Evolutionary conservation across 2,113 vertebrate genomes (phyloP).

Genomic region (Vulpes lagopus): DNA sequence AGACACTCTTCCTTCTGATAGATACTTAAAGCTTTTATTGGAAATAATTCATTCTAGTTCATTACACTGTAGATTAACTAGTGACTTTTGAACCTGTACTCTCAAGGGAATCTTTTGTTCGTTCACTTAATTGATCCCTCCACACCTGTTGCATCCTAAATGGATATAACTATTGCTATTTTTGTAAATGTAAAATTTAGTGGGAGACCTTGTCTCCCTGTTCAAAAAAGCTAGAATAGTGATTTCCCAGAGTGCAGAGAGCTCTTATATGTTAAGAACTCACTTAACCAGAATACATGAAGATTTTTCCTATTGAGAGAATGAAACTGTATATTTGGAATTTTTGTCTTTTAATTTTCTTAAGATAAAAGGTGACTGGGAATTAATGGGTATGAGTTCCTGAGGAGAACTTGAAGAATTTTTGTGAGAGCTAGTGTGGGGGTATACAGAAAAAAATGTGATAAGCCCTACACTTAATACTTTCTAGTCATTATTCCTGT

Average conservation of each 20-base stretch:
- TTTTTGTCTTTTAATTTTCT: neutral
- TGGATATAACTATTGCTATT: neutral
- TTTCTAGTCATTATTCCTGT: neutral
- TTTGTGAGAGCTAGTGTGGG: neutral
- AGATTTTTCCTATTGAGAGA: neutral
- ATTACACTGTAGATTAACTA: neutral
- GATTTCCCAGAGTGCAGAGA: neutral
- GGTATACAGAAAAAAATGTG: neutral
- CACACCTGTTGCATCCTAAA: neutral
- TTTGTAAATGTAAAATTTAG: neutral
- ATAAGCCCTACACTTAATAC: neutral
- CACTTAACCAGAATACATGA: neutral
- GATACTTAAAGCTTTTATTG: neutral
- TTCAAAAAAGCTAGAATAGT: neutral
- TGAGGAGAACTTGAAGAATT: neutral
- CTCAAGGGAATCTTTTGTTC: neutral
- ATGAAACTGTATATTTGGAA: neutral
- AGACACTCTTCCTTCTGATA: neutral
- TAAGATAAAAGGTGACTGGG: neutral
- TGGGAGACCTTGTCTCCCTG: neutral
- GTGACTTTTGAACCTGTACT: neutral
- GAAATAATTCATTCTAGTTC: neutral
- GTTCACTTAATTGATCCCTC: neutral
- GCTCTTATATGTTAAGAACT: neutral
- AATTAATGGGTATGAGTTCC: neutral